Base-by-base conservation (phyloP, 2,113 vertebrate genomes). In the Thymallus thymallus region DNA sequence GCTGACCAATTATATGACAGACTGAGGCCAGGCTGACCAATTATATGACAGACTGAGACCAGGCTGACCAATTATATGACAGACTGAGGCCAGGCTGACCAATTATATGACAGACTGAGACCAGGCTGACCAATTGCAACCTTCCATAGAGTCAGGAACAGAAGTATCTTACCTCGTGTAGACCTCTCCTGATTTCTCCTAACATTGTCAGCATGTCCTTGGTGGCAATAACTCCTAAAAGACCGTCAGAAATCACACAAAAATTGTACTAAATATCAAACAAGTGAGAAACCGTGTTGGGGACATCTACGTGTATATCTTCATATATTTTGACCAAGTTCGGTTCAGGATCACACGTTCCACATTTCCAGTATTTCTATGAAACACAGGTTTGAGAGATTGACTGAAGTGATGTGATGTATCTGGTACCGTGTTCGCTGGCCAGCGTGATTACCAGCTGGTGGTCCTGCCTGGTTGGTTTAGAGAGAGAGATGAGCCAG, bases 401-500 rank as follows among this genome's bases (percentile, higher is more conserved):
- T 55, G n/a, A 12, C 18, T 24, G 0, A 7, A 30, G 5, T 30
- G 58, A 45, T 41, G 5, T 64, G 68, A 48, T 76, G 30, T 66
- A 67, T 68, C 69, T 32, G 23, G 48, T 70, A 98, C 97, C 96
- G 61, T 94, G 93, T 4, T 95, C 91, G 75, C 94, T 95, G 26
- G 94, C 92, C 82, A 98, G 85, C 0, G 96, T 95, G 96, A 99
- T 96, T 58, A 98, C 92, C 68, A 99, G 92, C 86, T 98, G 95
- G 77, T 94, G 95, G 68, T 98, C 95, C 0, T 96, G 95, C 84
- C 96, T 94, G 12, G 92, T 96, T 18, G 97, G 96, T 79, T 98
- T 99, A 93, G 95, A 98, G 77, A 98, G 90, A 74, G 94, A 97
- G 35, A 99, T 93, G 71, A 92, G 84, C 97, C 96, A 99, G 51